Base-by-base conservation (phyloP, 2,888 invertebrate genomes). In the Pandemis cinnamomeana region DNA sequence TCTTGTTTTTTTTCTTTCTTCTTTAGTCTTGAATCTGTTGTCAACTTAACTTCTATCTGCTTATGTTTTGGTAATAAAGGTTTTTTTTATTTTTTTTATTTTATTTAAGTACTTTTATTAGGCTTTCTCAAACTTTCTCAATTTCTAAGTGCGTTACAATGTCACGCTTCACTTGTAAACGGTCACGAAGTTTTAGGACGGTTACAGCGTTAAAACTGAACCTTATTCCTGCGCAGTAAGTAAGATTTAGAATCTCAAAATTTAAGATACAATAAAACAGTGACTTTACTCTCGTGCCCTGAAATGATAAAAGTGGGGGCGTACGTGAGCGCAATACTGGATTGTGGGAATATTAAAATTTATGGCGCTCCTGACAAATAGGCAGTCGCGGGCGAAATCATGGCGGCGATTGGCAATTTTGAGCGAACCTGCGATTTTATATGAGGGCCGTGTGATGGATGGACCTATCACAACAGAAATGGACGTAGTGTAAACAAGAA, bases 311-410 rank as follows among this genome's bases (percentile, higher is more conserved):
- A 71, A 15, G 41, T 42, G 13, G 27, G 20, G 13, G 0, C 15
- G 46, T 42, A 64, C 71, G 71, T 51, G 71, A 66, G 15, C 10
- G n/a, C 48, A 36, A 66, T 71, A 71, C 60, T 8, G 20, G 60
- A 66, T 48, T 58, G 71, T 71, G 51, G 51, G 61, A 53, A 72
- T 72, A 72, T 67, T 72, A 67, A 72, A 72, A 67, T 67, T 58
- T 67, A 62, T 53, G 53, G 42, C 71, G 11, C 61, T 53, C 42
- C 44, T 72, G 71, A 67, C 60, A 67, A 72, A 72, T 72, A 15
- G 61, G 5, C 42, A 41, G 15, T 61, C 42, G 53, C 71, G 61
- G 20, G n/a, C 4, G 67, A 61, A 72, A 72, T 67, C 61, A 61
- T 53, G 67, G 48, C 15, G 67, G 53, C 20, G n/a, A 67, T 72